Evolutionary conservation across 2,888 invertebrate genomes (phyloP), one percentile per base, ranked within the genome.

Genomic region (Diaperis boleti): DNA sequence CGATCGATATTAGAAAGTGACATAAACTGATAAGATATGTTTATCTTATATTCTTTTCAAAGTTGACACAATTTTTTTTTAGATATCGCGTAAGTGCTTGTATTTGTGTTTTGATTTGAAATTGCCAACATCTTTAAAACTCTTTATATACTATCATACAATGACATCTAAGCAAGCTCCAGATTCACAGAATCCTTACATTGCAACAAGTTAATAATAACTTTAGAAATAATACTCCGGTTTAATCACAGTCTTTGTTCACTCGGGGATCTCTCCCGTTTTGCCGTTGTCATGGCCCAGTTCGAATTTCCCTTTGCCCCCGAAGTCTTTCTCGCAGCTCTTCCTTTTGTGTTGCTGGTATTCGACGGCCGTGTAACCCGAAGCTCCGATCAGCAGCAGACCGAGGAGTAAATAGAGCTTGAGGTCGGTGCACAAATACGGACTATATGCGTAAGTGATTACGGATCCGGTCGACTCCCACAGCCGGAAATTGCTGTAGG

Each of bases 381-480:
- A 66, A 74, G 94, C 89, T 1, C 95, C 95, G 3, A 91, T 70
- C 2, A 87, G 73, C 31, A 95, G 83, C 3, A 93, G 82, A 0
- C 83, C 86, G 42, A 92, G 82, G 1, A 94, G 82, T 20, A 90
- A 82, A 74, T 88, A 87, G 3, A 94, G 79, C 74, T 94, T 94
- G 0, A 87, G 84, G 49, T 86, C 82, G 0, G 92, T 91, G 74
- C 92, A 92, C 3, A 94, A 81, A 74, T 89, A 89, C 1, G 92
- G 89, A 39, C 92, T 94, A 59, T 91, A 88, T 0, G 89, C 87
- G 73, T 95, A 96, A 0, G 94, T 90, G 56, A 95, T 86, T 8
- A 95, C 94, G 61, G 95, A 95, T 49, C 96, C 96, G 0, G 92
- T 87, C 0, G 95, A 90, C 80, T 96, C 95, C 95, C 95, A 96